These are phyloP conservation scores for Lycaon pictus DNA, from an alignment of 2,113 vertebrate genomes.

Conservation along the genomic window DNA sequence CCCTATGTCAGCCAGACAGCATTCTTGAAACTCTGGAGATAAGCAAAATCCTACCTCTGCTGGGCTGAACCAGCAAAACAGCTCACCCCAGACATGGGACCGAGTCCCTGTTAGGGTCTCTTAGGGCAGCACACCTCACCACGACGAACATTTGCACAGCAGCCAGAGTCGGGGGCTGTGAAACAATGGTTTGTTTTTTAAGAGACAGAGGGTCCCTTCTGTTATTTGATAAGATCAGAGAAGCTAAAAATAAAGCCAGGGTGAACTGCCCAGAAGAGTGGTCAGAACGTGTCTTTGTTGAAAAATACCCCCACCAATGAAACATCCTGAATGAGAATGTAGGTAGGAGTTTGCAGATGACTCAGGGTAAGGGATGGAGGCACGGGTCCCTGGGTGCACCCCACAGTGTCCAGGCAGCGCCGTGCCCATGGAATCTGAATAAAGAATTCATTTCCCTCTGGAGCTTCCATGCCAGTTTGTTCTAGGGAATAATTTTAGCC, in stretches of 20 bases:
- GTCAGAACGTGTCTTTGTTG: not conserved
- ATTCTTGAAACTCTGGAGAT: too few relatives aligned
- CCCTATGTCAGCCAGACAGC: too few relatives aligned
- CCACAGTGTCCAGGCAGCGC: not conserved
- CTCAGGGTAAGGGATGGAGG: not conserved
- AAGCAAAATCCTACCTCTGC: too few relatives aligned
- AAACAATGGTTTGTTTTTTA: not conserved
- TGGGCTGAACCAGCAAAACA: too few relatives aligned
- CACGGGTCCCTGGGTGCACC: too few relatives aligned
- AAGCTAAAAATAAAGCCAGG: not conserved
- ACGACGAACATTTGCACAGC: not conserved
- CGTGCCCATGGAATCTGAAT: not conserved
- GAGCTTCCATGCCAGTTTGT: not conserved
- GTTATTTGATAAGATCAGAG: conserved; percentile 19
- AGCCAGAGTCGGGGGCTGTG: not conserved
- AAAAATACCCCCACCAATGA: not conserved
- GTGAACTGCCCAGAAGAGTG: not conserved
- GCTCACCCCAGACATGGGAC: not conserved
- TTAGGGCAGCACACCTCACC: not conserved
- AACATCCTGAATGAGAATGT: not conserved
- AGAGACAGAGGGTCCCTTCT: not conserved
- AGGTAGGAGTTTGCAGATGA: not conserved
- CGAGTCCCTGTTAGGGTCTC: not conserved
- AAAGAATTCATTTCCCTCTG: not conserved
- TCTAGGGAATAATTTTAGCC: not conserved